These are phyloP conservation scores for Pyxicephalus adspersus DNA, from an alignment of 2,113 vertebrate species.

Conservation along the genomic window DNA sequence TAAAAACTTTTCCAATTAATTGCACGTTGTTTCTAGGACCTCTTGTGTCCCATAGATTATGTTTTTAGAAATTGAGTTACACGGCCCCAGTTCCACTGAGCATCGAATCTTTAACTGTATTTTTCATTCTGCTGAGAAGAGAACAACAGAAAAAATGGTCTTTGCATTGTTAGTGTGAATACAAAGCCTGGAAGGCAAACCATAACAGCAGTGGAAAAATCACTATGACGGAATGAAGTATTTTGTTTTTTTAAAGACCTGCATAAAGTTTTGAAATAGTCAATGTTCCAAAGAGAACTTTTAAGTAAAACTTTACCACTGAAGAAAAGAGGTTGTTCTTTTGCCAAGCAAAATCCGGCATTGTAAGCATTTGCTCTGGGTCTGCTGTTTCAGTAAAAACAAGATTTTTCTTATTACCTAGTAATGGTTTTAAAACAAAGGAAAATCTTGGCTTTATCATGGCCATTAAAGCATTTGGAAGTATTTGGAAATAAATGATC, in stretches of 20 bases:
- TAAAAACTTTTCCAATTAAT: constrained; percentile 39
- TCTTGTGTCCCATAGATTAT: constrained; percentile 34
- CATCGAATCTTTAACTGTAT: constrained; percentile 17
- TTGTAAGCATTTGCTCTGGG: too few relatives aligned
- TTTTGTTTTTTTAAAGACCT: constrained; percentile 13
- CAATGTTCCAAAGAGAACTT: background rate
- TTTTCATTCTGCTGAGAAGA: constrained; percentile 31
- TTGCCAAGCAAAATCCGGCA: too few relatives aligned
- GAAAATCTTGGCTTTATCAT: too few relatives aligned
- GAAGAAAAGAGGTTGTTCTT: background rate
- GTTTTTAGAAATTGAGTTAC: constrained; percentile 27
- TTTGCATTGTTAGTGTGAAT: constrained; percentile 20
- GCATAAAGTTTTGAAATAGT: constrained; percentile 3
- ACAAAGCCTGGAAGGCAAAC: constrained; percentile 26
- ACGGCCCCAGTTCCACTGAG: background rate
- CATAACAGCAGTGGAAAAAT: background rate
- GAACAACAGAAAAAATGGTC: background rate
- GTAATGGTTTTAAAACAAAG: too few relatives aligned
- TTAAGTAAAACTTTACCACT: background rate
- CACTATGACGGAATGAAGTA: constrained; percentile 11
- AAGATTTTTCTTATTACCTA: too few relatives aligned
- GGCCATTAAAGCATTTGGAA: too few relatives aligned
- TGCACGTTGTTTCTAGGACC: constrained; percentile 24
- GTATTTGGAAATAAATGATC: too few relatives aligned
- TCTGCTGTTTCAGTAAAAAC: too few relatives aligned